Conservation (phyloP, 2,797 vertebrate species). For the Schizopygopsis malacanthus region DNA sequence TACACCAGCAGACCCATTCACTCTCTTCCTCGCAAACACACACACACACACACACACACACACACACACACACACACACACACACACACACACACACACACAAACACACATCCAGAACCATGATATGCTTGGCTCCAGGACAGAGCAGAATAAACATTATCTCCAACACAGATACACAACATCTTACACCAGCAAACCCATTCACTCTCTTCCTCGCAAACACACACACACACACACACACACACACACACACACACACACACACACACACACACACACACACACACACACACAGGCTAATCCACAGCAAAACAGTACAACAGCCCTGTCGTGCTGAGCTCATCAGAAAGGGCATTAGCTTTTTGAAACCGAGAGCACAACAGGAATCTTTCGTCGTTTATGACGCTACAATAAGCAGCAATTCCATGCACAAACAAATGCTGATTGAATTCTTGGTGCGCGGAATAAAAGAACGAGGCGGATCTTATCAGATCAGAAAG, state of each 20-base stretch:
- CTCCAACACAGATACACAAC: not conserved
- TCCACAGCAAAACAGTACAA: conserved; percentile 17
- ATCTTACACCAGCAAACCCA: not conserved
- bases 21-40: conserved; percentile 17
- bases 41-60: not conserved
- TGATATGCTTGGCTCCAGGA: conserved; percentile 38
- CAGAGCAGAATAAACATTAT: conserved; percentile 30
- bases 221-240: conserved; percentile 16
- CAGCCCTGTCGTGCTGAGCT: conserved; percentile 35
- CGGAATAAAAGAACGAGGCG: not conserved
- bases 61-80: too few species aligned
- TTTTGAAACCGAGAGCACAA: conserved; percentile 43
- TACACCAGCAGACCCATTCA: conserved; percentile 8
- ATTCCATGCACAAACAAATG: conserved; percentile 41
- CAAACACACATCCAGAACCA: not conserved
- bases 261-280: too few species aligned
- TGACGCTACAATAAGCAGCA: conserved; percentile 46
- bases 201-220: conserved; percentile 11
- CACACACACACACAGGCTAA: conserved; percentile 15
- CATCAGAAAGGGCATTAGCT: conserved; percentile 34
- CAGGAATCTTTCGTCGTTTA: conserved; percentile 48
- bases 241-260: too few species aligned
- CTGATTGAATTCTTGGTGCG: conserved; percentile 37
- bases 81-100: not conserved
- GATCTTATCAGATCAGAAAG: conserved; percentile 13